Conservation (phyloP, 2,888 invertebrate genomes). For the Eupithecia insigniata region DNA sequence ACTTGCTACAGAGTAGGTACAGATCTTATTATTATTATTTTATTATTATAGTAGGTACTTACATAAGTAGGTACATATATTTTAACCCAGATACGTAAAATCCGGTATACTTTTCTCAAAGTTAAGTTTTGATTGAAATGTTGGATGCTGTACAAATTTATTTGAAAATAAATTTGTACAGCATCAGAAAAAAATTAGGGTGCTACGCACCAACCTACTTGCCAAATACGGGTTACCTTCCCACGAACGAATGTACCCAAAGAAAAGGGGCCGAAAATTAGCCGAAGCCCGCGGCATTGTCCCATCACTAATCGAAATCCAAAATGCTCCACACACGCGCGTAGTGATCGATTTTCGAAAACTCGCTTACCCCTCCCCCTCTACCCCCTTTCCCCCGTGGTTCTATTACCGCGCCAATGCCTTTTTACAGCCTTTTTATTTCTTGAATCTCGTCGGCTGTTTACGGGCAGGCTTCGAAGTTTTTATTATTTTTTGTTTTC, state of each 20-base stretch:
- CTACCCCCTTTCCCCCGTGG: conserved; percentile 49
- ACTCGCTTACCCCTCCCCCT: conserved; percentile 49
- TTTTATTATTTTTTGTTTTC: conserved; percentile 35
- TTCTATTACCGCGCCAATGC: conserved; percentile 64
- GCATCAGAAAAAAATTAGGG: too few species aligned
- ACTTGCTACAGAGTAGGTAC: too few species aligned
- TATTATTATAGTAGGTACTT: too few species aligned
- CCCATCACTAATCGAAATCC: conserved; percentile 59
- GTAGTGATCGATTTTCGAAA: conserved; percentile 80
- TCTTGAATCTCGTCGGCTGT: conserved; percentile 57
- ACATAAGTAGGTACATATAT: too few species aligned
- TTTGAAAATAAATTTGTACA: too few species aligned
- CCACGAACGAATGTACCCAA: background rate
- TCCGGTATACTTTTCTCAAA: too few species aligned
- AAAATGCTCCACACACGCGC: conserved; percentile 78
- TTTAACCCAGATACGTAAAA: too few species aligned
- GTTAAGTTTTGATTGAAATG: too few species aligned
- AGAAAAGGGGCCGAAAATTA: background rate
- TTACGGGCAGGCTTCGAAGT: conserved; percentile 50
- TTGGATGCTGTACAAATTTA: too few species aligned
- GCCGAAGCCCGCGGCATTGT: background rate
- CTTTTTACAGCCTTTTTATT: conserved; percentile 67
- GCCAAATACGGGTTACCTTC: too few species aligned
- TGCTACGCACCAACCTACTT: too few species aligned
- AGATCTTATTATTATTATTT: too few species aligned